Evolutionary conservation across 2,888 invertebrate species (phyloP).

Genomic region (Myopa testacea): DNA sequence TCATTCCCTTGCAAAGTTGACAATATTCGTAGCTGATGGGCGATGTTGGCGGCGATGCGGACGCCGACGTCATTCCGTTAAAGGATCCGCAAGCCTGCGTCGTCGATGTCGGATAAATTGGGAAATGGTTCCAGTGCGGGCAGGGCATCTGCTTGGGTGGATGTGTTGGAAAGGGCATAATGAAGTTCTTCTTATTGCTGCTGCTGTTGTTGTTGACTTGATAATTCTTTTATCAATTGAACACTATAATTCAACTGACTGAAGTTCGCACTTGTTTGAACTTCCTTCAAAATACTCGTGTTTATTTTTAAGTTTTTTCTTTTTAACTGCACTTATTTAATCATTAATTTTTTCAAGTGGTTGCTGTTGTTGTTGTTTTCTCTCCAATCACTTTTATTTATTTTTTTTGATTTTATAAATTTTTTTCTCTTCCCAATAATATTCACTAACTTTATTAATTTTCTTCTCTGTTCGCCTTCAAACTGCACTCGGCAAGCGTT

Average conservation of each 20-base stretch:
- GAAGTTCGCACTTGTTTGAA: not conserved
- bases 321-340: conserved; percentile 1
- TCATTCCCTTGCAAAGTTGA: not conserved
- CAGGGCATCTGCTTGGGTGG: conserved; percentile 66
- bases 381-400: conserved; percentile 11
- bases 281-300: no score
- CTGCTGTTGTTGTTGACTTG: conserved; percentile 13
- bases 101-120: conserved; percentile 54
- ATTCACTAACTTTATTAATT: conserved; percentile 1
- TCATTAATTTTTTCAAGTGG: not conserved
- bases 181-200: conserved; percentile 9
- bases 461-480: not conserved
- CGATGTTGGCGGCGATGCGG: conserved; percentile 15
- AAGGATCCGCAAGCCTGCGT: no score
- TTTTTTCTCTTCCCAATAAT: not conserved
- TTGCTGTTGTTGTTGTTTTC: conserved; percentile 11
- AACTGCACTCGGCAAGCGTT: not conserved
- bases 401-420: not conserved
- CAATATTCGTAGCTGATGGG: conserved; percentile 36
- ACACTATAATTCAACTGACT: no score
- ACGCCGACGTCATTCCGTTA: no score
- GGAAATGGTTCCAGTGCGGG: conserved; percentile 66
- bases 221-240: no score
- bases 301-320: not conserved
- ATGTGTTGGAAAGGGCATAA: conserved; percentile 64